Percentiles rank a stretch among this genome's conserved stretches.
Conservation (phyloP, 2,888 invertebrate genomes). For the Chymomyza fuscimana region DNA sequence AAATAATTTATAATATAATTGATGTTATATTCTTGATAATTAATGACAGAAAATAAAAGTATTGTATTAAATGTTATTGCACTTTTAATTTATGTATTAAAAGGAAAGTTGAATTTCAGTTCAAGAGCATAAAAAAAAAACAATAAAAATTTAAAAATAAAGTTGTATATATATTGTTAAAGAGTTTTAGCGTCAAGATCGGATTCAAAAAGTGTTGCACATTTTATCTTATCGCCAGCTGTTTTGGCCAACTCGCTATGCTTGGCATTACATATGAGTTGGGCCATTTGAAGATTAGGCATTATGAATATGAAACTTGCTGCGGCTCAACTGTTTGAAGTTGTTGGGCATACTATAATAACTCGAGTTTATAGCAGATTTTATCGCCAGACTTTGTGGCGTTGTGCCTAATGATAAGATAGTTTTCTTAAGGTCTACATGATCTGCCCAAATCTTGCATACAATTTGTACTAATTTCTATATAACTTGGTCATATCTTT, state of each 20-base stretch:
- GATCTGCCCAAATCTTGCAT: not conserved
- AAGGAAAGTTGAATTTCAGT: not conserved
- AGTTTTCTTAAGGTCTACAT: conserved; percentile 1
- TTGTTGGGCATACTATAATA: not conserved
- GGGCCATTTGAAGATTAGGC: conserved; percentile 19
- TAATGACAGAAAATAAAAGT: not conserved
- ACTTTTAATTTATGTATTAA: not conserved
- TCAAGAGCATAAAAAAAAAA: not conserved
- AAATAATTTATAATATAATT: not conserved
- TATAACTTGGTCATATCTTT: not conserved
- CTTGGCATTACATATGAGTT: conserved; percentile 30
- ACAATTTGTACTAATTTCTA: not conserved
- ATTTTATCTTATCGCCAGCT: conserved; percentile 28
- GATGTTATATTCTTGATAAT: not conserved
- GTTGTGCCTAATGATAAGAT: not conserved
- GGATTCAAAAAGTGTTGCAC: not conserved
- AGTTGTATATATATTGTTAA: too few relatives aligned
- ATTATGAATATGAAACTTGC: not conserved
- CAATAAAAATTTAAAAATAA: too few relatives aligned
- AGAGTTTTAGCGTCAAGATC: too few relatives aligned
- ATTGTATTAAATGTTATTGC: not conserved
- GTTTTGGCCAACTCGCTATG: conserved; percentile 24
- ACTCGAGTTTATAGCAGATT: not conserved
- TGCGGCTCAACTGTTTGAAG: not conserved
- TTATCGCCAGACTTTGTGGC: not conserved